Evolutionary conservation across 2,113 vertebrate genomes (phyloP), one percentile per base, ranked within the genome.

Genomic region (Petrocephalus zakoni): DNA sequence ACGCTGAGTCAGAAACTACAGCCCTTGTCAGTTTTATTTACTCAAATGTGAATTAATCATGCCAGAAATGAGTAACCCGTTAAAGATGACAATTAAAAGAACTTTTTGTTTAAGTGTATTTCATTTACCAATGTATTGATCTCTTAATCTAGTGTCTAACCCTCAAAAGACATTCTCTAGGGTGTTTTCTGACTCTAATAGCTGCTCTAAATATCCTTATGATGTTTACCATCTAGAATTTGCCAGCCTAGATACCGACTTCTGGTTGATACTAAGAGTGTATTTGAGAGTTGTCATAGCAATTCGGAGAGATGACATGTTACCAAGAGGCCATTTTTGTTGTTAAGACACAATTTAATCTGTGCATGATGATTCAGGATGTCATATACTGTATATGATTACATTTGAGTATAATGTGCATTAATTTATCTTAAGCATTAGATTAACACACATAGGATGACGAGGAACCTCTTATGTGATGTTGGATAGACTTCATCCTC

Each of bases 201-300:
- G 25, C 22, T n/a, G 61, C 87, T 68, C 61, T 47, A 58, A 87
- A 25, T 55, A 29, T 86, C 49, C 84, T 34, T 86, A 5, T 29
- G 51, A 29, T 85, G 83, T 85, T 85, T 85, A 55, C 52, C 52
- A 55, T 55, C 51, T 34, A 55, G 49, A 15, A n/a, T 56, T 53
- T 19, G 51, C 25, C n/a, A 53, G 55, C 84, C 84, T 55, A 86
- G 84, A 86, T 55, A 47, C 61, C 46, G 21, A 37, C 72, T 82
- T 52, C 72, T 72, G 9, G 49, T 46, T 55, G 51, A 88, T 82
- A 56, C 68, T 22, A n/a, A 51, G 72, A 82, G 49, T 78, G 21
- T 51, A 29, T n/a, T 81, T 68, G 87, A 88, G 87, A 87, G 86
- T 87, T 87, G 86, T 68, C 58, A 87, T 87, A 61, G 86, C 58